These are phyloP conservation scores for Nephrotoma flavescens DNA, from an alignment of 2,888 invertebrate genomes.

Conservation along the genomic window DNA sequence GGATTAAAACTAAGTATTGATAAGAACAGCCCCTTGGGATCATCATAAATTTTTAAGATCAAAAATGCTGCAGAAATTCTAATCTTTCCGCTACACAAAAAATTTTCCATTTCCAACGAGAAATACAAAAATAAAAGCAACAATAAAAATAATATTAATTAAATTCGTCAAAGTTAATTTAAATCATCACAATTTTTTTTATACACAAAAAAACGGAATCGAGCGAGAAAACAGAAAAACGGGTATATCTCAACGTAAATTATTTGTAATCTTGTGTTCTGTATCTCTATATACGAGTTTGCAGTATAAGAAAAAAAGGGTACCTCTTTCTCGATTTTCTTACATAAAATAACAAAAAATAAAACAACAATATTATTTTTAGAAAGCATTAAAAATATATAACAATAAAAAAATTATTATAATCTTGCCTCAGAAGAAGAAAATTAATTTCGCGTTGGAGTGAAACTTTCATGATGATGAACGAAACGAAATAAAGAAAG, in stretches of 20 bases:
- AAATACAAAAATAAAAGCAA: neutral
- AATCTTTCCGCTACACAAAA: neutral
- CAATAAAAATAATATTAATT: neutral
- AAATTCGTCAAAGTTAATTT: neutral
- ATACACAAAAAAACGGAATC: neutral
- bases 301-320: neutral
- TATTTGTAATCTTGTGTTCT: neutral
- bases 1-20: no score
- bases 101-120: neutral
- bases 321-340: neutral
- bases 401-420: neutral
- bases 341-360: neutral
- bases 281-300: neutral
- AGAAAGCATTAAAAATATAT: neutral
- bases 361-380: neutral
- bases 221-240: neutral
- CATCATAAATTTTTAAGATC: neutral
- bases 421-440: neutral
- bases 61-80: neutral
- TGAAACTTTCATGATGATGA: neutral
- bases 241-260: neutral
- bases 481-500: neutral
- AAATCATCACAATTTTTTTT: neutral
- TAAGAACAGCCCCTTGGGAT: no score
- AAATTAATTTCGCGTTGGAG: neutral